Percentiles rank a stretch among this genome's conserved stretches.
phyloP scores from a whole-genome alignment of 2,888 invertebrate genomes.

The Macrosoma leucophasiata region DNA sequence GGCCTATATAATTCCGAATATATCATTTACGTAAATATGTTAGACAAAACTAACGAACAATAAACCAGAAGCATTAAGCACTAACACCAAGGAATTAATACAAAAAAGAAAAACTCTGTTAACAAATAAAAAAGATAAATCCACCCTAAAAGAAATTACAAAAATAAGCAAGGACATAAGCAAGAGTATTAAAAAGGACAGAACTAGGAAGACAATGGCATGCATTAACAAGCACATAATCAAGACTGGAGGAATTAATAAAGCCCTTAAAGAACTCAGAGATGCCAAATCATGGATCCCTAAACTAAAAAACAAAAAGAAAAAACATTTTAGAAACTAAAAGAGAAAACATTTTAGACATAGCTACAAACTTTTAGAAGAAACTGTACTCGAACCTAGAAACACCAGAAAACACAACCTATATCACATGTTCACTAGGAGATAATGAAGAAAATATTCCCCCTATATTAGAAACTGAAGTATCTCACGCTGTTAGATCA shows the following conservation, averaged over 20 bases:
- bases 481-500: neutral
- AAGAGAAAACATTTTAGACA: slow-evolving; percentile 3
- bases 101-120: too few relatives aligned
- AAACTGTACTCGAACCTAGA: neutral
- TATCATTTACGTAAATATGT: too few relatives aligned
- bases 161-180: slow-evolving; percentile 1
- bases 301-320: slow-evolving; percentile 4
- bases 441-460: slow-evolving; percentile 2
- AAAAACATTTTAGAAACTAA: slow-evolving; percentile 1
- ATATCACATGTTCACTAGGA: neutral
- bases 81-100: too few relatives aligned
- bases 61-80: too few relatives aligned
- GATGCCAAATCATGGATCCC: slow-evolving; percentile 6
- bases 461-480: neutral
- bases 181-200: neutral
- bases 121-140: too few relatives aligned
- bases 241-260: slow-evolving; percentile 1
- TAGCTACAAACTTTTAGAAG: slow-evolving; percentile 5
- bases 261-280: slow-evolving; percentile 2
- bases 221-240: neutral
- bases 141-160: neutral
- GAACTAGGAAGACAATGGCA: neutral
- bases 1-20: too few relatives aligned
- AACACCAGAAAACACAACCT: neutral
- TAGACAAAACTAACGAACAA: too few relatives aligned